phyloP scores from a whole-genome alignment of 2,113 vertebrate genomes.

The Apus apus region DNA sequence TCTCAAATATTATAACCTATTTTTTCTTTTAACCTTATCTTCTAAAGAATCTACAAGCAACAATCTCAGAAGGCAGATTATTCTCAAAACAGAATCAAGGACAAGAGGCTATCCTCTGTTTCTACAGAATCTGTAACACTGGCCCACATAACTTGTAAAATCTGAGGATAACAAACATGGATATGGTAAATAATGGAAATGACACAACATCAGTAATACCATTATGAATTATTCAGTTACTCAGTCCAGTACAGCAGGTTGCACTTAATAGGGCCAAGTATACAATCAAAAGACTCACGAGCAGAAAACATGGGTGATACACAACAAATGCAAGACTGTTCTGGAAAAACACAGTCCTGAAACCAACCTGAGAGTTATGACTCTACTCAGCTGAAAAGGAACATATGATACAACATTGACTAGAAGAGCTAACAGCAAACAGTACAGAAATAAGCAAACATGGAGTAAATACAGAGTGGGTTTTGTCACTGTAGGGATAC shows the following conservation, averaged over 20 bases:
- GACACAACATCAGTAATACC: background rate
- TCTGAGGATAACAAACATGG: background rate
- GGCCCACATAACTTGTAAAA: background rate
- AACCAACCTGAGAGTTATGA: background rate
- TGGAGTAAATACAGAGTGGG: background rate
- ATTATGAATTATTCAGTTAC: slow-evolving; percentile 24
- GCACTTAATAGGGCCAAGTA: background rate
- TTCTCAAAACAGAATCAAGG: background rate
- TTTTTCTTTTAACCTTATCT: background rate
- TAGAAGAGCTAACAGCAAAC: background rate
- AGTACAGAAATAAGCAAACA: background rate
- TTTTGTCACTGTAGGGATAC: background rate
- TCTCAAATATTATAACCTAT: background rate
- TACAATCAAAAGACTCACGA: background rate
- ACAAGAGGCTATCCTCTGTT: background rate
- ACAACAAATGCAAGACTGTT: background rate
- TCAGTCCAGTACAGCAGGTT: background rate
- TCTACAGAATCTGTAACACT: background rate
- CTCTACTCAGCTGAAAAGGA: background rate
- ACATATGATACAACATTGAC: background rate
- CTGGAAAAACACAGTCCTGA: background rate
- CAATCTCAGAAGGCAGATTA: background rate
- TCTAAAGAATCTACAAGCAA: background rate
- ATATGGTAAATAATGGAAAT: background rate
- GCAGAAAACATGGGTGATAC: background rate